Conservation (phyloP, 2,797 vertebrate species). For the Silurus lanzhouensis region DNA sequence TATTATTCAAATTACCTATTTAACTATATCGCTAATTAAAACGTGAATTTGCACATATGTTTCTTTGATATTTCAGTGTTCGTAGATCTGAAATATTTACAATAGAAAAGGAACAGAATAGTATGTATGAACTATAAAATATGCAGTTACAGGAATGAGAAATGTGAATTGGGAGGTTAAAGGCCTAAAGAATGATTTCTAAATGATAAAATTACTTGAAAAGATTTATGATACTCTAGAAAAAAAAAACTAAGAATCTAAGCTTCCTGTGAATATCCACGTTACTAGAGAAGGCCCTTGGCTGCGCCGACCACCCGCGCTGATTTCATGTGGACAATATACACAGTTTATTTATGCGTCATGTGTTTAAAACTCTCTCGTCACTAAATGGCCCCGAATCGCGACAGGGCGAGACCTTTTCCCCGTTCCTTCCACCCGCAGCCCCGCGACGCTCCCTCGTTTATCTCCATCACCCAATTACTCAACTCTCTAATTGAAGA, state of each 20-base stretch:
- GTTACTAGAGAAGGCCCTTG: constrained; percentile 33
- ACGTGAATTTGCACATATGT: background rate
- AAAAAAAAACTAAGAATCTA: background rate
- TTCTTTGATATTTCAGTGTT: background rate
- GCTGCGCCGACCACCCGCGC: constrained; percentile 27
- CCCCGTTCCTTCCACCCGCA: constrained; percentile 65
- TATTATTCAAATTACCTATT: background rate
- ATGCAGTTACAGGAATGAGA: background rate
- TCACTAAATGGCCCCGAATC: constrained; percentile 31
- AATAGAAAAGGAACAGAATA: background rate
- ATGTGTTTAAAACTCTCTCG: constrained; percentile 62
- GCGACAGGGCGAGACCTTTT: constrained; percentile 48
- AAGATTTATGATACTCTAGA: background rate
- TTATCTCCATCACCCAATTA: constrained; percentile 71
- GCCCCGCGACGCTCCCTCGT: constrained; percentile 57
- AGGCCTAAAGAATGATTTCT: background rate
- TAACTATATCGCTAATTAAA: background rate
- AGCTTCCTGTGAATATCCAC: background rate
- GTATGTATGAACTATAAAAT: background rate
- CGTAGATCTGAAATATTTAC: background rate
- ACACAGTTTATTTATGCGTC: constrained; percentile 60
- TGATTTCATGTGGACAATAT: constrained; percentile 39
- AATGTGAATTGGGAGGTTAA: background rate
- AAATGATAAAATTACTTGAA: background rate
- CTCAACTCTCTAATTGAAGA: constrained; percentile 73